Evolutionary conservation across 2,888 invertebrate genomes (phyloP), one percentile per base, ranked within the genome.

Genomic region (Eilema depressum): DNA sequence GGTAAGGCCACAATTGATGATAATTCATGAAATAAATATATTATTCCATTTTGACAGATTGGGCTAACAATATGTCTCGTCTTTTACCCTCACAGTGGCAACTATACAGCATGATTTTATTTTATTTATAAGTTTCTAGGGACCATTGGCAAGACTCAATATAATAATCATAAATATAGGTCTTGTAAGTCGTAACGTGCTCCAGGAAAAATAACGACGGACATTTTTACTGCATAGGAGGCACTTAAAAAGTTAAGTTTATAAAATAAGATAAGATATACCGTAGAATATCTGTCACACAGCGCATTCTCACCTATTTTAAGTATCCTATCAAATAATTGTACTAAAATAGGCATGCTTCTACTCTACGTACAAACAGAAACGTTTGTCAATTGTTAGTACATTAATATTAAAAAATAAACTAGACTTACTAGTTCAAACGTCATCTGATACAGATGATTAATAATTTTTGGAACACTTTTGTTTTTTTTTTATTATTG

Each of bases 311-410:
- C 85, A 91, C 90, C 90, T 88, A 91, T 89, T 90, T 89, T 87
- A 89, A 85, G 89, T 90, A 89, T 88, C 86, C 86, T 91, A 90
- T 88, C 82, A 89, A 91, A 91, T 93, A 94, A 91, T 95, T 95
- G 95, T 95, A 95, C 95, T 95, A 93, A 94, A 92, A 93, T 94
- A 95, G 92, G 93, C 93, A 94, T 93, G 93, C 93, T 91, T 91
- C 85, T 91, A 91, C 68, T 84, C 89, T 92, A 93, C 82, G 78
- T 83, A 90, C 87, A 89, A 91, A 91, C 89, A 76, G 76, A 85
- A 88, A 86, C 67, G 83, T 89, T 89, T 89, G 89, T 91, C 89
- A 90, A 85, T 66, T 69, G 69, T 85, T 89, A 71, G 92, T 94
- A 93, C 93, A 93, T 94, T 90, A 89, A 89, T 88, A 88, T 88